These are phyloP conservation scores for Rotaria magnacalcarata DNA, from an alignment of 2,888 invertebrate genomes.

Conservation along the genomic window DNA sequence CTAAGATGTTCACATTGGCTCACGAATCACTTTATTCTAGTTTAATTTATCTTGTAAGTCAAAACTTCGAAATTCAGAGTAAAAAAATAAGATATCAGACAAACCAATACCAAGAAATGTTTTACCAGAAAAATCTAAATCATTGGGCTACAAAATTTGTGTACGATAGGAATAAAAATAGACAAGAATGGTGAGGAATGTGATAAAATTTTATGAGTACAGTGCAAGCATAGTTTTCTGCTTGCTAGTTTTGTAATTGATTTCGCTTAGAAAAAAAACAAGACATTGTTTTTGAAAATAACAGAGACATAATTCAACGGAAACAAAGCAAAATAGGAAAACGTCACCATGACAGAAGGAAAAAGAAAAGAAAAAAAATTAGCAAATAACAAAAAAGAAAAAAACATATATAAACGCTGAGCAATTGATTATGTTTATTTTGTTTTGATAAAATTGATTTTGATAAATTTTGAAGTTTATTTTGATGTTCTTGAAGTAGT, in stretches of 20 bases:
- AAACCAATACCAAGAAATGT: too few species aligned
- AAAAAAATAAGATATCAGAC: too few species aligned
- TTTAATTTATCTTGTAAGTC: too few species aligned
- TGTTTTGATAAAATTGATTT: slow-evolving; percentile 16
- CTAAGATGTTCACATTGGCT: too few species aligned
- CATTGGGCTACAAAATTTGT: too few species aligned
- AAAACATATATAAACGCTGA: slow-evolving; percentile 1
- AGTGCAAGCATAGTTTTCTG: neutral
- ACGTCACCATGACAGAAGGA: neutral
- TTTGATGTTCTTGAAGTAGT: neutral
- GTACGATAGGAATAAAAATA: too few species aligned
- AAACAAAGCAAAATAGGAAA: neutral
- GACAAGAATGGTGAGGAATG: too few species aligned
- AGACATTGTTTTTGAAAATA: neutral
- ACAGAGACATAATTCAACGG: neutral
- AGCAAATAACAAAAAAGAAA: slow-evolving; percentile 10
- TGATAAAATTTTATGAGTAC: too few species aligned
- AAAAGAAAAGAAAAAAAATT: slow-evolving; percentile 8
- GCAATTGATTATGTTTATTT: neutral
- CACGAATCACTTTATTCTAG: too few species aligned
- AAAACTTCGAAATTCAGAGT: too few species aligned
- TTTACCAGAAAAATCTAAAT: too few species aligned
- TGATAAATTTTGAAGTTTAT: neutral
- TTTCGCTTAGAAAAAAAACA: neutral
- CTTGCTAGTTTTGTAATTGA: neutral